phyloP scores from a whole-genome alignment of 2,797 vertebrate genomes.

The Centropyge bicolor region DNA sequence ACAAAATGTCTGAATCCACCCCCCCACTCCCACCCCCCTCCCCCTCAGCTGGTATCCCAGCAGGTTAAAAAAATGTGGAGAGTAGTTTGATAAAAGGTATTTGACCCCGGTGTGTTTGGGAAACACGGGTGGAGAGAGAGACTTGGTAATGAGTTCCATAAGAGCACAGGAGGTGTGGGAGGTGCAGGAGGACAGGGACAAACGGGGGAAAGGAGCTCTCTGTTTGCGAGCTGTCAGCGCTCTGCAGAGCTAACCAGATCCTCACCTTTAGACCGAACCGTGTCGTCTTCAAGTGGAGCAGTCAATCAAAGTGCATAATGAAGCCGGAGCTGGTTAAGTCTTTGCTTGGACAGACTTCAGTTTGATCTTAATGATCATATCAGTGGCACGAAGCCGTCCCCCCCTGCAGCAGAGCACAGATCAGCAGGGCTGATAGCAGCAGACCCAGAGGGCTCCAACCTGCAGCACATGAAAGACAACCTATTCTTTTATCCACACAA shows the following conservation, averaged over 20 bases:
- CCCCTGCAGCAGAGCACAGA: conserved; percentile 40
- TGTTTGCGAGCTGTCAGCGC: background rate
- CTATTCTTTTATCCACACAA: conserved; percentile 67
- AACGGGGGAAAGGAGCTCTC: conserved; percentile 5
- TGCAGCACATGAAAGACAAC: conserved; percentile 60
- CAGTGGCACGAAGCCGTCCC: conserved; percentile 24
- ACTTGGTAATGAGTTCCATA: conserved; percentile 41
- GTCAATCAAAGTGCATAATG: conserved; percentile 17
- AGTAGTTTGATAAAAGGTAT: conserved; percentile 18
- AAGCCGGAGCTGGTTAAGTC: background rate
- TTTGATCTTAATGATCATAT: conserved; percentile 55
- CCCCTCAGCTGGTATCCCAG: conserved; percentile 6
- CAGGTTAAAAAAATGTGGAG: conserved; percentile 1
- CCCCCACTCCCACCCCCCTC: too few relatives aligned
- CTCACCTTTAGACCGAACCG: background rate
- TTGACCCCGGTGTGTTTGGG: conserved; percentile 21
- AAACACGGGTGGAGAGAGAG: conserved; percentile 10
- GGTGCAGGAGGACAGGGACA: conserved; percentile 36
- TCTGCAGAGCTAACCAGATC: background rate
- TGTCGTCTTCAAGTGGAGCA: background rate
- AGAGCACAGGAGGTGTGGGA: background rate
- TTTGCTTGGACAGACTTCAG: conserved; percentile 8
- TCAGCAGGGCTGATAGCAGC: conserved; percentile 47
- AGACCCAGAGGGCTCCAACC: conserved; percentile 52
- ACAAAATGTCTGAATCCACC: background rate